Percentiles rank a stretch among this genome's conserved stretches.
These are phyloP conservation scores for Cryptoprocta ferox DNA, from an alignment of 2,797 vertebrate genomes.

Conservation along the genomic window DNA sequence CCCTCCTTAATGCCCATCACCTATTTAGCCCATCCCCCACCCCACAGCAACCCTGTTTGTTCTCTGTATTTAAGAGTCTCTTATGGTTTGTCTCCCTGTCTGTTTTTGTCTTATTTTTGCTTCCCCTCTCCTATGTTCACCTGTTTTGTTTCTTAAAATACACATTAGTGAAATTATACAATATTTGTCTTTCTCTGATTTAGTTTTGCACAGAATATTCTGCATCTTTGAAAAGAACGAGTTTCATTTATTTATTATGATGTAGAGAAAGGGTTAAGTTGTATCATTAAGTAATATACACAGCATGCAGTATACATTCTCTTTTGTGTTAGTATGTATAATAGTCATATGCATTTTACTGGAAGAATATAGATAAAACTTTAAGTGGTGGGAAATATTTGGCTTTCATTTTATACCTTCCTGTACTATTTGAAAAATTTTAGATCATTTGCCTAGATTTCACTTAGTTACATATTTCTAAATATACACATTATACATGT, in stretches of 20 bases:
- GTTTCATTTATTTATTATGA: neutral
- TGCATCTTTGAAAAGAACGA: neutral
- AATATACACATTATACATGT: neutral
- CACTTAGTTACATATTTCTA: neutral
- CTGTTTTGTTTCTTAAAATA: no score
- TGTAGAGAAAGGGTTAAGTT: neutral
- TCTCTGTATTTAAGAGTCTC: no score
- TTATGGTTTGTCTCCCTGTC: no score
- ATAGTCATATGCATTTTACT: neutral
- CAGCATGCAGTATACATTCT: neutral
- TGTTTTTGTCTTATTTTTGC: no score
- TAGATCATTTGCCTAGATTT: constrained; percentile 14
- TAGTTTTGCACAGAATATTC: neutral
- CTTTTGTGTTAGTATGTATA: neutral
- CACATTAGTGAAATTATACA: no score
- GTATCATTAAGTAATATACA: neutral
- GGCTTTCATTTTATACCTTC: neutral
- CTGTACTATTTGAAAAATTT: constrained; percentile 13
- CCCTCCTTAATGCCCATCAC: no score
- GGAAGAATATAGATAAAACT: neutral
- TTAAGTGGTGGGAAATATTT: neutral
- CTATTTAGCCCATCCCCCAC: no score
- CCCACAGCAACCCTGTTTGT: no score
- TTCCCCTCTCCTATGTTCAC: no score
- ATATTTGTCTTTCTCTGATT: no score